These are phyloP conservation scores for Aphaenogaster floridana DNA, from an alignment of 1,140 invertebrate genomes.

Conservation along the genomic window DNA sequence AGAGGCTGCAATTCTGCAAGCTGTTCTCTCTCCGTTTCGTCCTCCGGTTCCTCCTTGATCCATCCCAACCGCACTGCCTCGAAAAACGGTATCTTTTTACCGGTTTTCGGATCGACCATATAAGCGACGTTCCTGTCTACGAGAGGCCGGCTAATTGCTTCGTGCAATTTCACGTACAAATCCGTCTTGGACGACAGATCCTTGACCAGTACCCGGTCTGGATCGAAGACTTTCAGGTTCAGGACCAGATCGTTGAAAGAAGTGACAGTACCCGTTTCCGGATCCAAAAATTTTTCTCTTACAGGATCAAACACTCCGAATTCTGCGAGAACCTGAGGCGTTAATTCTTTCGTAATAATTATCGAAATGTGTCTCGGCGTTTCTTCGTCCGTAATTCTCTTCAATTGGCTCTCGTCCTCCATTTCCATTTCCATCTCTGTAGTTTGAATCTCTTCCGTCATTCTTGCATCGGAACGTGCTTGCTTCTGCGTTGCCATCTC, in stretches of 20 bases:
- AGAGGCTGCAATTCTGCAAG: slow-evolving; percentile 82
- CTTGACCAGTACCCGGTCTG: slow-evolving; percentile 92
- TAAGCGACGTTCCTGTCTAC: slow-evolving; percentile 93
- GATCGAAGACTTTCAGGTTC: slow-evolving; percentile 91
- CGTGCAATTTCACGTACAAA: slow-evolving; percentile 90
- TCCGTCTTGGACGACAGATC: slow-evolving; percentile 90
- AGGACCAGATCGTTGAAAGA: slow-evolving; percentile 93
- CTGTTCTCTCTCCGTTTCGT: neutral
- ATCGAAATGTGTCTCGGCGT: slow-evolving; percentile 79
- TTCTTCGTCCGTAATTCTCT: slow-evolving; percentile 1
- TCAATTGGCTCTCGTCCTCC: neutral
- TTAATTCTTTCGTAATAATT: slow-evolving; percentile 88
- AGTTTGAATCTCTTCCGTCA: neutral
- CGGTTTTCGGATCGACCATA: slow-evolving; percentile 94
- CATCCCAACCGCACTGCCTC: slow-evolving; percentile 92
- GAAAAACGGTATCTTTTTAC: slow-evolving; percentile 93
- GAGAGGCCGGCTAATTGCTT: slow-evolving; percentile 91
- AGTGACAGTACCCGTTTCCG: slow-evolving; percentile 91
- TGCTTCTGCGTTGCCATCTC: neutral
- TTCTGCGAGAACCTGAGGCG: slow-evolving; percentile 90
- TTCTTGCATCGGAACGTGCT: neutral
- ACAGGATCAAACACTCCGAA: slow-evolving; percentile 92
- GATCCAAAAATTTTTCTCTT: slow-evolving; percentile 92
- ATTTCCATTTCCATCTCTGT: slow-evolving; percentile 4
- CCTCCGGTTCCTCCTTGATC: slow-evolving; percentile 84